phyloP scores from a whole-genome alignment of 2,797 vertebrate genomes.

The Coracias cyanogaster region DNA sequence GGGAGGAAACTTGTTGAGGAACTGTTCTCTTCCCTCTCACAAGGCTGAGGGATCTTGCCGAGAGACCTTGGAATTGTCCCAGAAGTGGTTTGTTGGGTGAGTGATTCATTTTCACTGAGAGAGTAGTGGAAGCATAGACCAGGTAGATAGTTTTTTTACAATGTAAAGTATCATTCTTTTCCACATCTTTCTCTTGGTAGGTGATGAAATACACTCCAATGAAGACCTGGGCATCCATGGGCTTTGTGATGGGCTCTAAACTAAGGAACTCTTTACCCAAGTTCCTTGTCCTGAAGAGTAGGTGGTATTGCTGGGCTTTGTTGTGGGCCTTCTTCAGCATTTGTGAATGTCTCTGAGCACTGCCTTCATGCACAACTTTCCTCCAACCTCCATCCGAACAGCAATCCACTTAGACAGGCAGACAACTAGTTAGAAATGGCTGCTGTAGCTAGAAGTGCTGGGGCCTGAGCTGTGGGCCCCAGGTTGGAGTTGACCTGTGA shows the following conservation, averaged over 20 bases:
- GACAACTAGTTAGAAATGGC: neutral
- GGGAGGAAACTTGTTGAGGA: neutral
- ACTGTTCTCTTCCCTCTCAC: neutral
- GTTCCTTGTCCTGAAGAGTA: neutral
- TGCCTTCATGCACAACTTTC: neutral
- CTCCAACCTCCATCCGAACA: neutral
- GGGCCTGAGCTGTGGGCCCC: no score
- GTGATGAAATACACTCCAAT: neutral
- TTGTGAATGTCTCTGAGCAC: neutral
- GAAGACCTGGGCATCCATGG: neutral
- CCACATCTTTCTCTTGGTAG: neutral
- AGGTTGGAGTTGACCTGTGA: no score
- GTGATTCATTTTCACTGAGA: neutral
- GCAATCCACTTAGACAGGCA: fast-evolving
- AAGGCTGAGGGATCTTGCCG: neutral
- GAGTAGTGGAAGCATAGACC: neutral
- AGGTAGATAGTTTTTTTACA: neutral
- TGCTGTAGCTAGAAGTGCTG: no score
- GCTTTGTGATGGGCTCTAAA: neutral
- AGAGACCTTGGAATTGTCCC: neutral
- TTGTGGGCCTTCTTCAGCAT: neutral
- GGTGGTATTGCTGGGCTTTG: neutral
- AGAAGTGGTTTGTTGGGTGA: neutral
- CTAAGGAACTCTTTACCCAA: neutral
- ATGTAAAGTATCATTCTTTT: neutral